Conservation (phyloP, 2,113 vertebrate genomes). For the Ameiurus melas region DNA sequence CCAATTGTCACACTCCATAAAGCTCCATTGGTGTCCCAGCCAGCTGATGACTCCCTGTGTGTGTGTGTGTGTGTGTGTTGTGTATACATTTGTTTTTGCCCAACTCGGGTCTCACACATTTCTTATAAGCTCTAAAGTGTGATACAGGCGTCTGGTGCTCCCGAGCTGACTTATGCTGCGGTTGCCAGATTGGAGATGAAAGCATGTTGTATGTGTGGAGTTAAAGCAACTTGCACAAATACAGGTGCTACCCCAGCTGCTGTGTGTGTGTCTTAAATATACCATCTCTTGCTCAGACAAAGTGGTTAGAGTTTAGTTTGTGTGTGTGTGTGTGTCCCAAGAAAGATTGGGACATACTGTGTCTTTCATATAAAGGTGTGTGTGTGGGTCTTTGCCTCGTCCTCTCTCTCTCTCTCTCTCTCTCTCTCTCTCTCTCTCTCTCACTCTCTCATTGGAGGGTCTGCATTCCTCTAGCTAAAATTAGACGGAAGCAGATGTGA, state of each 20-base stretch:
- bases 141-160: background rate
- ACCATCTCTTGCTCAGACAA: background rate
- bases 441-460: conserved; percentile 4
- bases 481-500: conserved; percentile 40
- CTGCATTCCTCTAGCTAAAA: conserved; percentile 30
- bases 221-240: background rate
- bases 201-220: background rate
- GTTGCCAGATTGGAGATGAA: conserved; percentile 14
- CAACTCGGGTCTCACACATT: background rate
- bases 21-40: conserved; percentile 12
- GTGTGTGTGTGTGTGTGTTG: conserved; percentile 6
- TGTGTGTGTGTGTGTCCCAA: background rate
- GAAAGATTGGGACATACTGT: background rate
- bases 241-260: background rate
- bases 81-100: background rate
- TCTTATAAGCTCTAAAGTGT: background rate
- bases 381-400: background rate
- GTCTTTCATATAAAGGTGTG: background rate
- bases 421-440: background rate
- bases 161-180: background rate
- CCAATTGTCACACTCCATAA: background rate
- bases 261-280: background rate
- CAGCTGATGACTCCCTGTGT: background rate
- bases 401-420: background rate
- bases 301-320: background rate